These are phyloP conservation scores for Carabus problematicus DNA, from an alignment of 2,888 invertebrate genomes.

Conservation along the genomic window DNA sequence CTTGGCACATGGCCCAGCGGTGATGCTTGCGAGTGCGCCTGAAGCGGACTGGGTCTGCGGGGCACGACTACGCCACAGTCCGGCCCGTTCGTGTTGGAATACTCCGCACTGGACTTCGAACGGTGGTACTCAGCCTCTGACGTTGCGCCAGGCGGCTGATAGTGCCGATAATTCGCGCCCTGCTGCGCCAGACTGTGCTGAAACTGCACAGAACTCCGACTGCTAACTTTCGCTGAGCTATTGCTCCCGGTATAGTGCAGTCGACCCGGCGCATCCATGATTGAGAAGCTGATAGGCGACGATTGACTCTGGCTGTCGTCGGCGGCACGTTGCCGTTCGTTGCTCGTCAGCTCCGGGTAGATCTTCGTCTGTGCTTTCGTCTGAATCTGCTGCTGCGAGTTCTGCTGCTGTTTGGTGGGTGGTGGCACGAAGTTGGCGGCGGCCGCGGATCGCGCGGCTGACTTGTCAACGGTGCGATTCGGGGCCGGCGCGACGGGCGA, in stretches of 20 bases:
- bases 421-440: slow-evolving; percentile 66
- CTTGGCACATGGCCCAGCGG: slow-evolving; percentile 78
- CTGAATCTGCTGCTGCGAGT: slow-evolving; percentile 64
- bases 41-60: slow-evolving; percentile 72
- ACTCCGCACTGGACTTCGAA: slow-evolving; percentile 62
- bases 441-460: slow-evolving; percentile 54
- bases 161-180: slow-evolving; percentile 67
- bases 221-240: slow-evolving; percentile 62
- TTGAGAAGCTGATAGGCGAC: slow-evolving; percentile 78
- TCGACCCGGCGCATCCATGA: slow-evolving; percentile 73
- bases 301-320: slow-evolving; percentile 69
- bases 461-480: slow-evolving; percentile 60
- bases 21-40: slow-evolving; percentile 74
- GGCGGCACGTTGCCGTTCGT: slow-evolving; percentile 48
- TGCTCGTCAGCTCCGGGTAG: slow-evolving; percentile 69
- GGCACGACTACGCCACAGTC: slow-evolving; percentile 72
- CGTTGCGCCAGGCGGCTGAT: slow-evolving; percentile 64
- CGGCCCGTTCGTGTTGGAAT: slow-evolving; percentile 55
- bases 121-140: slow-evolving; percentile 69
- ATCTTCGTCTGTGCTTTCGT: slow-evolving; percentile 81
- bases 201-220: slow-evolving; percentile 59
- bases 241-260: slow-evolving; percentile 68
- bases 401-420: slow-evolving; percentile 57
- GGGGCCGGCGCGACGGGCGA: slow-evolving; percentile 54
- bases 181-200: slow-evolving; percentile 63